Conservation (phyloP, 2,888 invertebrate genomes). For the Therioaphis trifolii region DNA sequence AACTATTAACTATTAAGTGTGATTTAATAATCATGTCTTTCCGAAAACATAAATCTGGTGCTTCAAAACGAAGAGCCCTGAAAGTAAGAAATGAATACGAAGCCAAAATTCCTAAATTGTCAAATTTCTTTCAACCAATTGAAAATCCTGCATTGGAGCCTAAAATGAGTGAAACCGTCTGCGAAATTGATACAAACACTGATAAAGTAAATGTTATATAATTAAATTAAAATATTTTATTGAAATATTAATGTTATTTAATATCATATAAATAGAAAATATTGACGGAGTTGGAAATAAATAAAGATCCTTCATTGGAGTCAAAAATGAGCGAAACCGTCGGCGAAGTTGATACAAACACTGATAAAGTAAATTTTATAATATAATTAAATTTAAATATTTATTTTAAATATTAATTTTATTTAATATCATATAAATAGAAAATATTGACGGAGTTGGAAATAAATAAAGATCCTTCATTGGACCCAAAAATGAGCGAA, state of each 20-base stretch:
- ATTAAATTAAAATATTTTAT: neutral
- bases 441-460: neutral
- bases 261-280: too few species aligned
- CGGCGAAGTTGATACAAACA: too few species aligned
- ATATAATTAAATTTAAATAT: neutral
- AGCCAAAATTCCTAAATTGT: conserved; percentile 31
- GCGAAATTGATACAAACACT: conserved; percentile 4
- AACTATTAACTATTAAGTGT: conserved; percentile 3
- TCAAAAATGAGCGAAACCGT: too few species aligned
- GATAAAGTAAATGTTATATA: neutral
- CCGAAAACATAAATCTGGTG: conserved; percentile 21
- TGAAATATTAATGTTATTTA: too few species aligned
- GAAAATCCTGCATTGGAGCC: conserved; percentile 6
- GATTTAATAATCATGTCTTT: conserved; percentile 20
- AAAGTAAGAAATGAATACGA: conserved; percentile 13
- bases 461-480: too few species aligned
- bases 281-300: neutral
- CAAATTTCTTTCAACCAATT: conserved; percentile 23
- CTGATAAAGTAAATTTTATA: neutral
- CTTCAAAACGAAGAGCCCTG: conserved; percentile 22
- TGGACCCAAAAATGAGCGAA: too few species aligned
- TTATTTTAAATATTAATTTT: neutral
- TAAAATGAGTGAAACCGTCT: neutral
- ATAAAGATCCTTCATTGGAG: too few species aligned
- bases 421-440: too few species aligned